phyloP scores from a whole-genome alignment of 2,888 invertebrate species.

The Creontiades dilutus region DNA sequence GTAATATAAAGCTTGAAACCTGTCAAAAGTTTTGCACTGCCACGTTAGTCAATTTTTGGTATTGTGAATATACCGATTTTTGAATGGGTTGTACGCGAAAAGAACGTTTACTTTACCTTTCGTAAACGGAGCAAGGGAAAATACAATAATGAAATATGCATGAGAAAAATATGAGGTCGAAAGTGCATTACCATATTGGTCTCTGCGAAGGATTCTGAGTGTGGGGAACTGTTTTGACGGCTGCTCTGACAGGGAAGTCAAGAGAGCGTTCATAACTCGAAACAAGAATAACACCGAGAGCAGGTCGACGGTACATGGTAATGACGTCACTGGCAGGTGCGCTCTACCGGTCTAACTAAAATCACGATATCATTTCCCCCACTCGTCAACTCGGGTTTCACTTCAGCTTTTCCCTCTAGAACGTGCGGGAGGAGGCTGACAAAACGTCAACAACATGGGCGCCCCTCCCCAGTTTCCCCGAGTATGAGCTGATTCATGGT shows the following conservation, averaged over 20 bases:
- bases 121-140: not conserved
- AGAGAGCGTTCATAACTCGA: constrained; percentile 11
- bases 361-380: not conserved
- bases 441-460: no score
- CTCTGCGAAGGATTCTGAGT: not conserved
- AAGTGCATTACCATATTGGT: constrained; percentile 5
- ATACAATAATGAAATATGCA: constrained; percentile 11
- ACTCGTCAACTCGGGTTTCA: not conserved
- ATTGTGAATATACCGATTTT: no score
- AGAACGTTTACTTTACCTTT: constrained; percentile 1
- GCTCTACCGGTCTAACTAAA: not conserved
- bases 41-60: no score
- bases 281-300: constrained; percentile 21
- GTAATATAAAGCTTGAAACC: no score
- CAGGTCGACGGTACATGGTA: constrained; percentile 27
- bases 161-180: constrained; percentile 39
- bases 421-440: no score
- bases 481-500: no score
- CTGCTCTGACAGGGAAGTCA: constrained; percentile 10
- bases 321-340: constrained; percentile 34
- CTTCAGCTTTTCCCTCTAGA: not conserved
- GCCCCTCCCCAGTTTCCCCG: no score
- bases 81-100: not conserved
- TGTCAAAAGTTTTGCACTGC: no score
- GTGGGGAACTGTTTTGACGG: constrained; percentile 21